Percentiles rank a stretch among this genome's conserved stretches.
These are phyloP conservation scores for Antigone vipio DNA, from an alignment of 2,113 vertebrate genomes.

Conservation along the genomic window DNA sequence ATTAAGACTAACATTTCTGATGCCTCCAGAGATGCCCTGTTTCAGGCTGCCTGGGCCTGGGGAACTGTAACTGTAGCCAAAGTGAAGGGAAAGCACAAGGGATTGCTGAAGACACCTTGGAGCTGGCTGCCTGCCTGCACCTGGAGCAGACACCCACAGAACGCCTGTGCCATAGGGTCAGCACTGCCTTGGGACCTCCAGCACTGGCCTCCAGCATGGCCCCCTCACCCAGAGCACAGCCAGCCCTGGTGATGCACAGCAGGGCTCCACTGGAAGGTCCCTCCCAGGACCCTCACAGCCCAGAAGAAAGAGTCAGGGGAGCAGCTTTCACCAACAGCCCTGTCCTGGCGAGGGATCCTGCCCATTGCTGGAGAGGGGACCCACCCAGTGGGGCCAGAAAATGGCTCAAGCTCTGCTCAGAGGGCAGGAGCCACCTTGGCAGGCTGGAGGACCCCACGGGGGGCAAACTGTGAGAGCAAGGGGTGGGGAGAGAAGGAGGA, in stretches of 20 bases:
- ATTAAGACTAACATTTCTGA: not conserved
- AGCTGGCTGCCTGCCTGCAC: not conserved
- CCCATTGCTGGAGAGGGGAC: not conserved
- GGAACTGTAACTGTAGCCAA: not conserved
- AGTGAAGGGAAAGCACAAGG: not conserved
- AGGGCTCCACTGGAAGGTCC: not conserved
- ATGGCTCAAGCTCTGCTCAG: not conserved
- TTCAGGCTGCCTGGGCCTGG: not conserved
- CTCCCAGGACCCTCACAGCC: not conserved
- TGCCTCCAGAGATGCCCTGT: not conserved
- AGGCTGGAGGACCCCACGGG: not conserved
- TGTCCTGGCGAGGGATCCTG: not conserved
- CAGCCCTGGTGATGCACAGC: not conserved
- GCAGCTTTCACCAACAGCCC: not conserved
- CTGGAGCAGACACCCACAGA: not conserved
- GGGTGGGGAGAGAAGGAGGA: slow-evolving; percentile 15
- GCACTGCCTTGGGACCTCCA: not conserved
- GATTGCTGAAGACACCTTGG: not conserved
- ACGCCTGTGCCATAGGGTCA: not conserved
- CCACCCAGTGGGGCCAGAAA: not conserved
- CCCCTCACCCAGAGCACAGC: not conserved
- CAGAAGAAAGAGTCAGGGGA: not conserved
- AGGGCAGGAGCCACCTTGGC: not conserved
- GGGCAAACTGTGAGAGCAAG: not conserved
- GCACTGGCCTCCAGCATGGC: not conserved